Evolutionary conservation across 2,888 invertebrate species (phyloP).

Genomic region (Eilema caniola): DNA sequence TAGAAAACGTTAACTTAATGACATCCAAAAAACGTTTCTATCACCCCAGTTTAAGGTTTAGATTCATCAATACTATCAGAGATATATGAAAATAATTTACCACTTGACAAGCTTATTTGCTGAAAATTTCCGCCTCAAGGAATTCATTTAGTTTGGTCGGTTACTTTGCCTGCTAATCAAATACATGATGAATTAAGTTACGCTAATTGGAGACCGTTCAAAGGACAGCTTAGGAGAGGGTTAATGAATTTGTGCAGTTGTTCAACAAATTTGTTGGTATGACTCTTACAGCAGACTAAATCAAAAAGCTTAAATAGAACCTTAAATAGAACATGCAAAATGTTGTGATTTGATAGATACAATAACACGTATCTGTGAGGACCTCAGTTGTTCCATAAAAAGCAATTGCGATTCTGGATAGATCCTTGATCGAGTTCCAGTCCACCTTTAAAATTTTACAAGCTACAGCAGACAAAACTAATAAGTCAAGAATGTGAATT

Average conservation of each 20-base stretch:
- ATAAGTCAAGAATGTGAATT: too few species aligned
- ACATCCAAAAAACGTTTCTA: slow-evolving; percentile 31
- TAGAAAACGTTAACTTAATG: slow-evolving; percentile 24
- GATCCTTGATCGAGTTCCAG: too few species aligned
- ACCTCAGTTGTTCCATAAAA: too few species aligned
- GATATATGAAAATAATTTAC: slow-evolving; percentile 42
- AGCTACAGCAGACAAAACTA: too few species aligned
- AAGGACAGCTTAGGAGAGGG: slow-evolving; percentile 32
- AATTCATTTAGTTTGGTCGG: slow-evolving; percentile 49
- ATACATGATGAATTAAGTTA: slow-evolving; percentile 47
- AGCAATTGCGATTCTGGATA: too few species aligned
- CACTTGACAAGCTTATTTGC: slow-evolving; percentile 46
- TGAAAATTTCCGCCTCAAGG: slow-evolving; percentile 50
- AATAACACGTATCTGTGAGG: too few species aligned
- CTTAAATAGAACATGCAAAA: too few species aligned
- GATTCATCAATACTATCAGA: slow-evolving; percentile 25
- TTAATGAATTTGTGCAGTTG: slow-evolving; percentile 33
- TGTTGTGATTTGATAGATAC: too few species aligned
- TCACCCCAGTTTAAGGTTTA: slow-evolving; percentile 29
- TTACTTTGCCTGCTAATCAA: slow-evolving; percentile 56
- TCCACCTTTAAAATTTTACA: too few species aligned
- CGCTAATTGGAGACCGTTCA: slow-evolving; percentile 44
- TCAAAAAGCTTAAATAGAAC: background rate
- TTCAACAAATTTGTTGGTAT: slow-evolving; percentile 31
- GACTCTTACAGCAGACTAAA: slow-evolving; percentile 22